These are phyloP conservation scores for Calypte anna DNA, from an alignment of 2,113 vertebrate genomes.

Conservation along the genomic window DNA sequence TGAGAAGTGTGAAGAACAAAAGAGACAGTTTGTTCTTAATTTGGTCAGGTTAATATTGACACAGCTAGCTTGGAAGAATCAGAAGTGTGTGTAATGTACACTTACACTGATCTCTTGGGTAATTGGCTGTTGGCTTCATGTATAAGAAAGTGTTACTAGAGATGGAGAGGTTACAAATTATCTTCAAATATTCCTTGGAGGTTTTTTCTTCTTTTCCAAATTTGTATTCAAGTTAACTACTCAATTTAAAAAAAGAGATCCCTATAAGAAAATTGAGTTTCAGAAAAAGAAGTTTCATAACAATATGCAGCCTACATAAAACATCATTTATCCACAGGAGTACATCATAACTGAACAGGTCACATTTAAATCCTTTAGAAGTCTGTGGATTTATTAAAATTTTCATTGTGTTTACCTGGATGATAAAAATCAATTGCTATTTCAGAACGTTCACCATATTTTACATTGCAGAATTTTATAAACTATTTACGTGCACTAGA, in stretches of 20 bases:
- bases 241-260: neutral
- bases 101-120: constrained; percentile 54
- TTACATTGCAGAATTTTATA: neutral
- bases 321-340: neutral
- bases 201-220: neutral
- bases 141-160: constrained; percentile 44
- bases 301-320: neutral
- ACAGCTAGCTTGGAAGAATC: constrained; percentile 75
- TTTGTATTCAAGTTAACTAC: neutral
- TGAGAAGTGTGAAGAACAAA: constrained; percentile 79
- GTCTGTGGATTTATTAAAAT: neutral
- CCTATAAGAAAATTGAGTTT: neutral
- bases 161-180: neutral
- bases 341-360: neutral
- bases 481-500: neutral
- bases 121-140: constrained; percentile 53
- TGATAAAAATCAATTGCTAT: neutral
- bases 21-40: constrained; percentile 83
- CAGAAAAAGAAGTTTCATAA: neutral
- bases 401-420: neutral
- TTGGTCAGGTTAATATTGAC: constrained; percentile 91
- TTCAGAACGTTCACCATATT: neutral
- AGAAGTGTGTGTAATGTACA: constrained; percentile 53
- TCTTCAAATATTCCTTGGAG: constrained; percentile 3
- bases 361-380: neutral